Conservation (phyloP, 2,113 vertebrate genomes). For the Herpailurus yagouaroundi region DNA sequence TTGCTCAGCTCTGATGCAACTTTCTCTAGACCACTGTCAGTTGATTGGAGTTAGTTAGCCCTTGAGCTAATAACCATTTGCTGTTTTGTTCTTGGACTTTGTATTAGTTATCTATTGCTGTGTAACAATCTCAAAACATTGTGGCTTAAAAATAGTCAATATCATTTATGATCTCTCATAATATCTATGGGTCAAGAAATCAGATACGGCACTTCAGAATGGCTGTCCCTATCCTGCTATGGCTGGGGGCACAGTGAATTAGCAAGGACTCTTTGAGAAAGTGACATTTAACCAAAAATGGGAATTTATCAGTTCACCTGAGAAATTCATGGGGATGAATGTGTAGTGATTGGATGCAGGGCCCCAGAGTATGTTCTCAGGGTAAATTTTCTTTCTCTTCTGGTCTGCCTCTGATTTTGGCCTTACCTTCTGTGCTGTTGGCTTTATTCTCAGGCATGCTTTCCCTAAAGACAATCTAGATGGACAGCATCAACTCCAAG, state of each 20-base stretch:
- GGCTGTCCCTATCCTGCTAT: neutral
- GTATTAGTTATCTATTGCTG: neutral
- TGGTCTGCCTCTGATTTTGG: neutral
- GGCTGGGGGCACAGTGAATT: neutral
- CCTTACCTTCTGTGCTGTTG: neutral
- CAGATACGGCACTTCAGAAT: neutral
- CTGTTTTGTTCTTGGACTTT: conserved; percentile 33
- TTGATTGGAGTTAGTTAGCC: neutral
- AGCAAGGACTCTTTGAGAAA: conserved; percentile 27
- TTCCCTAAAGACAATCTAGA: neutral
- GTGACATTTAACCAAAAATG: neutral
- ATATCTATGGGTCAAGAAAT: neutral
- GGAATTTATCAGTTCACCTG: neutral
- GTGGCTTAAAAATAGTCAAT: neutral
- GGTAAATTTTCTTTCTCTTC: neutral
- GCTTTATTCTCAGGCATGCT: neutral
- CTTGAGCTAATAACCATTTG: neutral
- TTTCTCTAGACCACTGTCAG: neutral
- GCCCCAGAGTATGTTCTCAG: neutral
- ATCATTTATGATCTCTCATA: neutral
- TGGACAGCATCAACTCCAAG: neutral
- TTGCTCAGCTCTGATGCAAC: neutral
- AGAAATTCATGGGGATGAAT: neutral
- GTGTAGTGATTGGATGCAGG: neutral
- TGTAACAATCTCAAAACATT: neutral